A percentile compares a stretch with the other conserved stretches of the same genome.
Conservation (phyloP, 2,888 invertebrate genomes). For the Dolichomitus sp. region DNA sequence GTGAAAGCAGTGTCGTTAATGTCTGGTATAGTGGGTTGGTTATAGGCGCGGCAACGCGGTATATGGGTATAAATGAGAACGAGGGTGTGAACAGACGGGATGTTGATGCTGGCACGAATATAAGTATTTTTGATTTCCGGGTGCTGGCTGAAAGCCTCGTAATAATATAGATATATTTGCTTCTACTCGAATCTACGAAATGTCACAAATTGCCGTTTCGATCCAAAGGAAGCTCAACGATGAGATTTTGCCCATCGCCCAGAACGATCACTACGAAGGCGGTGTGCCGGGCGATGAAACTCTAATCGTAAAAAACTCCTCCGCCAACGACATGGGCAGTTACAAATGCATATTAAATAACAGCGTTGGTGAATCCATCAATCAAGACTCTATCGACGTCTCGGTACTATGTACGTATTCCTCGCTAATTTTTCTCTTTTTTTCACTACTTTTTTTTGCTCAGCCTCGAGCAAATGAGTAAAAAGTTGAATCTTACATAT, state of each 20-base stretch:
- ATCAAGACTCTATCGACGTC: constrained; percentile 91
- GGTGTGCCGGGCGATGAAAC: constrained; percentile 92
- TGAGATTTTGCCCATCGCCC: constrained; percentile 86
- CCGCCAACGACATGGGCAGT: constrained; percentile 93
- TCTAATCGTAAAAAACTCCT: constrained; percentile 92
- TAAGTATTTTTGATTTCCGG: constrained; percentile 30
- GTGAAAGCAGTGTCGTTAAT: constrained; percentile 46
- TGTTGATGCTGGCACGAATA: constrained; percentile 1
- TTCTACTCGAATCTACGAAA: neutral
- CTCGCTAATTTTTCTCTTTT: constrained; percentile 26
- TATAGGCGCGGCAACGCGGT: neutral
- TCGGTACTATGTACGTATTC: constrained; percentile 93
- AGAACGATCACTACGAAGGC: constrained; percentile 90
- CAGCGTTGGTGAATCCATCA: constrained; percentile 91
- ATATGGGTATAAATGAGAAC: constrained; percentile 15
- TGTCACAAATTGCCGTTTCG: constrained; percentile 42
- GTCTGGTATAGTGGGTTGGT: constrained; percentile 12
- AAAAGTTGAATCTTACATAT: too few relatives aligned
- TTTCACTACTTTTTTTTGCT: neutral
- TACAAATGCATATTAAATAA: constrained; percentile 95
- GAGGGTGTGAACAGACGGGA: constrained; percentile 4
- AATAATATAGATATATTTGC: neutral
- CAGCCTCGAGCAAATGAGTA: neutral
- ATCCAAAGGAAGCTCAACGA: constrained; percentile 90
- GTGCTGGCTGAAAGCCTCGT: constrained; percentile 9